Conservation (phyloP, 1,140 invertebrate genomes). For the Pissodes strobi region DNA sequence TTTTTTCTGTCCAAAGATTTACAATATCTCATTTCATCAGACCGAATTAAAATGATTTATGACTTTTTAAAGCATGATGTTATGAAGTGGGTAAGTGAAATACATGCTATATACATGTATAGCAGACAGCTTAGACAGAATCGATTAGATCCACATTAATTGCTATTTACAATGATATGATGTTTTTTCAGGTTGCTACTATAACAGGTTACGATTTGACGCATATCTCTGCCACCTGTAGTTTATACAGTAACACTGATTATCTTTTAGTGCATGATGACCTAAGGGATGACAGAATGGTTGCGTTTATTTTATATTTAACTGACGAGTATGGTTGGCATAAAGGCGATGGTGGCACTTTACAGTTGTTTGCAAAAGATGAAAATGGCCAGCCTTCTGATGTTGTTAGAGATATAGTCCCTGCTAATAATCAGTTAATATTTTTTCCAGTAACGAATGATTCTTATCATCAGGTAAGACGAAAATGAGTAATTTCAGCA, state of each 20-base stretch:
- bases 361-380: constrained; percentile 68
- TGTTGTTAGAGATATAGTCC: constrained; percentile 61
- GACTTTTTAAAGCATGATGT: constrained; percentile 63
- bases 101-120: neutral
- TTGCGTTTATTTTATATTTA: constrained; percentile 73
- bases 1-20: constrained; percentile 72
- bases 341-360: constrained; percentile 64
- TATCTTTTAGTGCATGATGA: constrained; percentile 76
- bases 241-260: constrained; percentile 72
- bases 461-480: constrained; percentile 62
- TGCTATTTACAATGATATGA: neutral
- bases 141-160: neutral
- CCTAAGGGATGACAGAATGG: constrained; percentile 67
- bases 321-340: constrained; percentile 63
- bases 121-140: neutral
- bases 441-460: constrained; percentile 69
- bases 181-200: constrained; percentile 58
- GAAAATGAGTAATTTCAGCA: neutral
- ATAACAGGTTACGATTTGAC: constrained; percentile 65
- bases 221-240: constrained; percentile 71
- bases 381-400: constrained; percentile 60
- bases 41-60: constrained; percentile 60
- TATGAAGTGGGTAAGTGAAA: constrained; percentile 60
- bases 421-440: constrained; percentile 71
- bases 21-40: constrained; percentile 58